Base-by-base conservation (phyloP, 1,140 invertebrate genomes). In the Atta texana region DNA sequence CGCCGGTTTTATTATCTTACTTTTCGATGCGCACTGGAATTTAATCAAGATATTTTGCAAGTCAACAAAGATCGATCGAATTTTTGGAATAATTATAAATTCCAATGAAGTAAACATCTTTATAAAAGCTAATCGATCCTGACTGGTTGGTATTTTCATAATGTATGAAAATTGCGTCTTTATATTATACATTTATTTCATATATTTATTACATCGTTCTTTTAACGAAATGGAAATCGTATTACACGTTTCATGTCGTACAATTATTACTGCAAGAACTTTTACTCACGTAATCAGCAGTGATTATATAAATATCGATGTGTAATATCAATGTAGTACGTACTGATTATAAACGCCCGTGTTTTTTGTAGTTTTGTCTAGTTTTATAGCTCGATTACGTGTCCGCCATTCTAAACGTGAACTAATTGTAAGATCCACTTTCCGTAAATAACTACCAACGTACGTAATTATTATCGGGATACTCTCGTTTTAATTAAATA, bases 281-380 rank as follows among this genome's bases (percentile, higher is more conserved):
- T 75, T 63, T 51, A 75, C n/a, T 21, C 80, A 49, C 39, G 24
- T 75, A 84, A 75, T 39, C 24, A 14, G 24, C 8, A 3, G 44
- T 14, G 24, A 74, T 82, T 82, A 82, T 61, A 74, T 74, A 82
- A 82, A 74, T 82, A 63, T 49, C 28, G n/a, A 63, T 80, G 28
- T 61, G 31, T 61, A 61, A 82, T 74, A 84, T 61, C 28, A 28
- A 75, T 75, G 49, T n/a, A 3, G 21, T 16, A 10, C 21, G 51
- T 34, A 24, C 14, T 28, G 63, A 80, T 80, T 59, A n/a, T 71
- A 71, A 66, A 57, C 14, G 44, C 39, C 4, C 55, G 7, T 31
- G 77, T 82, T 84, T 84, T 24, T 57, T 24, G 44, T 8, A 44
- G 3, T 75, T 84, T 84, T 3, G n/a, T 28, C 14, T 39, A 28